phyloP scores from a whole-genome alignment of 1,140 invertebrate genomes.

The Pseudomyrmex cubaensis region DNA sequence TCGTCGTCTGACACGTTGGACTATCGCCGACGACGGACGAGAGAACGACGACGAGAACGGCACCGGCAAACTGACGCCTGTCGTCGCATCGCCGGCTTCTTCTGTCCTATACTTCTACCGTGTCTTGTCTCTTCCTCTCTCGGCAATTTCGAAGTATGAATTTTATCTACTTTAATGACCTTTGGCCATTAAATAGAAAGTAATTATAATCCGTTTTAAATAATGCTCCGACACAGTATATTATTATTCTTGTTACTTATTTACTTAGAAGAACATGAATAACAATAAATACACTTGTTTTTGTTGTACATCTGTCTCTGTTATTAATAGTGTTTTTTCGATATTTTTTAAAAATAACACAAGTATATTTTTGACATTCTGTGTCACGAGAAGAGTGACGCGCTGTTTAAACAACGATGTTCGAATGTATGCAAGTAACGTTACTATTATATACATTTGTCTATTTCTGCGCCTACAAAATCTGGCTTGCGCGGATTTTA shows the following conservation, averaged over 20 bases:
- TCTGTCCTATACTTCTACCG: not conserved
- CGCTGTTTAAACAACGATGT: conserved; percentile 29
- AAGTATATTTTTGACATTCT: conserved; percentile 16
- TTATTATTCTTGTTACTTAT: too few relatives aligned
- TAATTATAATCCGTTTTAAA: too few relatives aligned
- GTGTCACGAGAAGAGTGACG: conserved; percentile 10
- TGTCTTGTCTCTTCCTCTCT: not conserved
- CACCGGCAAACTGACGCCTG: conserved; percentile 33
- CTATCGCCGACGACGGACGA: conserved; percentile 14
- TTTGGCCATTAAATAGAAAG: conserved; percentile 6
- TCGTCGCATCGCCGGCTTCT: conserved; percentile 23
- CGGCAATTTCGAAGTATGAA: not conserved
- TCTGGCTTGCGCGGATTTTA: conserved; percentile 55
- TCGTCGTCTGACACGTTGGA: conserved; percentile 30
- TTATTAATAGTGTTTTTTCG: too few relatives aligned
- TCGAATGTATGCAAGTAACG: conserved; percentile 34
- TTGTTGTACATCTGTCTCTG: too few relatives aligned
- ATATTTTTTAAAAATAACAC: too few relatives aligned
- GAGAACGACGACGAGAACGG: conserved; percentile 42
- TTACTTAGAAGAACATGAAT: too few relatives aligned
- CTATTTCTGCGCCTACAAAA: conserved; percentile 51
- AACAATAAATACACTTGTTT: too few relatives aligned
- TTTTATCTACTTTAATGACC: not conserved
- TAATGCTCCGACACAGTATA: too few relatives aligned
- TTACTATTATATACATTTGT: conserved; percentile 55